Conservation (phyloP, 2,797 vertebrate species). For the Pyrocephalus nanus region DNA sequence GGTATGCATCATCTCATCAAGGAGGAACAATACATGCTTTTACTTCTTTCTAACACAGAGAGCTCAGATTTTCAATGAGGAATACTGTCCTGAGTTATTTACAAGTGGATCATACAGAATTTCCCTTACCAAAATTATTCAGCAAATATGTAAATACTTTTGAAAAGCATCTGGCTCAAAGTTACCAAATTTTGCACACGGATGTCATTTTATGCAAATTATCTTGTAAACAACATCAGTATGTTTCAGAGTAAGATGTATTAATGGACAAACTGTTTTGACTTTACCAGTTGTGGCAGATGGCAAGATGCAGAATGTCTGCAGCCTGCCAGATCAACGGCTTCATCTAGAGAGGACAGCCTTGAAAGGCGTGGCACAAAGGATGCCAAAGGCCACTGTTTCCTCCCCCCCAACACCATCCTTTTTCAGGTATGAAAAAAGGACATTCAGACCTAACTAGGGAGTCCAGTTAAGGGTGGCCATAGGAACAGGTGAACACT, state of each 20-base stretch:
- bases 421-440: background rate
- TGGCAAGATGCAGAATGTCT: constrained; percentile 1
- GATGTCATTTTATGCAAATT: background rate
- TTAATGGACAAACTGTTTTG: constrained; percentile 12
- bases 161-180: background rate
- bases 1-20: background rate
- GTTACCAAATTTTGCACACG: background rate
- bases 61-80: background rate
- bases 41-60: background rate
- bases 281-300: constrained; percentile 9
- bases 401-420: rapidly evolving
- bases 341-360: background rate
- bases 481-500: background rate
- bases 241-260: constrained; percentile 11
- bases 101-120: background rate
- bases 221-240: background rate
- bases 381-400: background rate
- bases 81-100: background rate
- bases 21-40: background rate
- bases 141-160: background rate
- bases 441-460: background rate
- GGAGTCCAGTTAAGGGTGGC: background rate
- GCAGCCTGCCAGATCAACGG: background rate
- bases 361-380: rapidly evolving
- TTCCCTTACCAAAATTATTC: background rate